Evolutionary conservation across 2,888 invertebrate genomes (phyloP).

Genomic region (Platycnemis pennipes): DNA sequence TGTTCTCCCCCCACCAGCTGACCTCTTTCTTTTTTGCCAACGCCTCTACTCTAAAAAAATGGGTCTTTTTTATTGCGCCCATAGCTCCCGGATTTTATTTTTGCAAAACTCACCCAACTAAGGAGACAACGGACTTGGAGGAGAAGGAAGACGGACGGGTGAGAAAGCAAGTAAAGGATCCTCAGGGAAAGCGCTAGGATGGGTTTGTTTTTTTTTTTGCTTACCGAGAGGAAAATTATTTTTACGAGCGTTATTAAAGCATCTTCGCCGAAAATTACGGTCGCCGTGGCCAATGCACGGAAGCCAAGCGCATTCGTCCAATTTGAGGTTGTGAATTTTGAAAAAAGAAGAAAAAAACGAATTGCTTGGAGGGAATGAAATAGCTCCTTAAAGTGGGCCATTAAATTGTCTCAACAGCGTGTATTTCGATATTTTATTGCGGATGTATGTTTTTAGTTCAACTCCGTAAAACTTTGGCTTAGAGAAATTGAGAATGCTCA

Average conservation of each 20-base stretch:
- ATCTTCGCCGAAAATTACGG: neutral
- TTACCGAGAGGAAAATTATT: neutral
- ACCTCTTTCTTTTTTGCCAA: neutral
- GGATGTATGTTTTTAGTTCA: neutral
- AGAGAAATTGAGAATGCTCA: neutral
- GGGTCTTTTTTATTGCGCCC: neutral
- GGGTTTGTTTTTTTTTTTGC: neutral
- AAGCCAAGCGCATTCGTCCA: neutral
- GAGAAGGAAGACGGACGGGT: neutral
- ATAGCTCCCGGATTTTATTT: neutral
- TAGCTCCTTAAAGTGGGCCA: neutral
- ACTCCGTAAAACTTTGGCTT: neutral
- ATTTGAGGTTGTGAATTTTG: neutral
- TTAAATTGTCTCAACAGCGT: neutral
- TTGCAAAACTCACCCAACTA: neutral
- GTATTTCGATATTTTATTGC: neutral
- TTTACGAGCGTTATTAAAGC: constrained; percentile 30
- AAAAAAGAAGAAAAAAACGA: neutral
- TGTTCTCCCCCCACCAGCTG: neutral
- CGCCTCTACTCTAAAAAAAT: neutral
- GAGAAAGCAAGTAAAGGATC: neutral
- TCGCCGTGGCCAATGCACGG: neutral
- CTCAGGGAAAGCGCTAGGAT: neutral
- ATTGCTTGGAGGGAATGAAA: neutral
- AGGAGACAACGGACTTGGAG: neutral